phyloP scores from a whole-genome alignment of 1,140 invertebrate species.

The Drosophila ficusphila region DNA sequence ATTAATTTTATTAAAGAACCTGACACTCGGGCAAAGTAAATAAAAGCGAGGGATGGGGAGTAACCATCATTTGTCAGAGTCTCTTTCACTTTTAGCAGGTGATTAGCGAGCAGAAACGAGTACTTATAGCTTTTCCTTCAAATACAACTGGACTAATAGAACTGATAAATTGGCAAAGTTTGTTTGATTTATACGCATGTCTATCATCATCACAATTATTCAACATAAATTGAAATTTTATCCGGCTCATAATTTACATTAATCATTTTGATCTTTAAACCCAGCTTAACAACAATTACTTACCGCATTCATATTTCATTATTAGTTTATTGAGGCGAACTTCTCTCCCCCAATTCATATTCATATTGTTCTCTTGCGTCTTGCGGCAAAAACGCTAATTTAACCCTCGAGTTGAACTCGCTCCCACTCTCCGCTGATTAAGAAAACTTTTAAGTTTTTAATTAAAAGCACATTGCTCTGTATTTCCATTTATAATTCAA shows the following conservation, averaged over 20 bases:
- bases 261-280: conserved; percentile 50
- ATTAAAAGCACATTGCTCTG: conserved; percentile 78
- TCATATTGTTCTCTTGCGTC: conserved; percentile 28
- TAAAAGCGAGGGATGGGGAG: neutral
- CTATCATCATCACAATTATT: no score
- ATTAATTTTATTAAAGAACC: conserved; percentile 31
- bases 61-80: conserved; percentile 71
- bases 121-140: conserved; percentile 29
- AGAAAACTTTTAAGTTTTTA: conserved; percentile 70
- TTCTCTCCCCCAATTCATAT: conserved; percentile 7
- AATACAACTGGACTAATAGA: no score
- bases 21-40: conserved; percentile 7
- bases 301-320: conserved; percentile 45
- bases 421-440: conserved; percentile 3
- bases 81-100: conserved; percentile 70
- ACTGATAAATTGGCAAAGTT: neutral
- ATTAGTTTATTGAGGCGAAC: conserved; percentile 38
- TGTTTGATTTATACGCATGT: neutral
- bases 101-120: conserved; percentile 61
- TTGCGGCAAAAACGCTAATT: conserved; percentile 28
- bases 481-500: conserved; percentile 75
- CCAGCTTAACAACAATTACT: conserved; percentile 45
- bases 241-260: conserved; percentile 22
- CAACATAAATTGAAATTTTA: conserved; percentile 13
- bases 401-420: conserved; percentile 44